These are phyloP conservation scores for Mirounga angustirostris DNA, from an alignment of 2,113 vertebrate species.

Conservation along the genomic window DNA sequence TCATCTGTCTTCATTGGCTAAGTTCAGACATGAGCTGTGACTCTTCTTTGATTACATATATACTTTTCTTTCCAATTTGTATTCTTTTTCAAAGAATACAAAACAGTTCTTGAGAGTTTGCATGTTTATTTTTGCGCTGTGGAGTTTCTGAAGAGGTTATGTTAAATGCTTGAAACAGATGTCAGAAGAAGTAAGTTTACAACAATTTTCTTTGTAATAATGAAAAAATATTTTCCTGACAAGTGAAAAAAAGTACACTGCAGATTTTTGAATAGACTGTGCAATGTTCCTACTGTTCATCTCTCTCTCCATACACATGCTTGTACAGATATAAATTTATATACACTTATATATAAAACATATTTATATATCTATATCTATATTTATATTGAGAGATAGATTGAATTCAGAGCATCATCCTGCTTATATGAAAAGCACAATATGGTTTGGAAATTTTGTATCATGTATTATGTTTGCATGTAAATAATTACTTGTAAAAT, in stretches of 20 bases:
- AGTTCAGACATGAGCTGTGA: conserved; percentile 92
- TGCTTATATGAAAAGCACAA: neutral
- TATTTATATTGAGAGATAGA: neutral
- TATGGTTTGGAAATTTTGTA: neutral
- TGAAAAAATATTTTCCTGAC: conserved; percentile 80
- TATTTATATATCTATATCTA: neutral
- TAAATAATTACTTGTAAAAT: conserved; percentile 9
- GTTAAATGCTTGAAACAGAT: conserved; percentile 63
- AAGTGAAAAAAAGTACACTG: conserved; percentile 32
- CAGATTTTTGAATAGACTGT: neutral
- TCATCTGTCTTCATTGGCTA: conserved; percentile 94
- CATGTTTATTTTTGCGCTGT: conserved; percentile 76
- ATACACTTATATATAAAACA: neutral
- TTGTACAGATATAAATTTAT: too few species aligned
- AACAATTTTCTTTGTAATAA: conserved; percentile 81
- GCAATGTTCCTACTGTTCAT: neutral
- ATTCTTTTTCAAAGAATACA: conserved; percentile 71
- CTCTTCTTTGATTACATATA: neutral
- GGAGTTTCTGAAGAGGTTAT: conserved; percentile 73
- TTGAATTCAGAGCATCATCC: neutral
- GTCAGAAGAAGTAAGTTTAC: conserved; percentile 80
- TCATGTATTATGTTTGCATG: neutral
- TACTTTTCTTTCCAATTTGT: conserved; percentile 15
- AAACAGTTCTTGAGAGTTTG: conserved; percentile 72
- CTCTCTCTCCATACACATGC: neutral